These are phyloP conservation scores for Sarcoramphus papa DNA, from an alignment of 2,797 vertebrate genomes.

Conservation along the genomic window DNA sequence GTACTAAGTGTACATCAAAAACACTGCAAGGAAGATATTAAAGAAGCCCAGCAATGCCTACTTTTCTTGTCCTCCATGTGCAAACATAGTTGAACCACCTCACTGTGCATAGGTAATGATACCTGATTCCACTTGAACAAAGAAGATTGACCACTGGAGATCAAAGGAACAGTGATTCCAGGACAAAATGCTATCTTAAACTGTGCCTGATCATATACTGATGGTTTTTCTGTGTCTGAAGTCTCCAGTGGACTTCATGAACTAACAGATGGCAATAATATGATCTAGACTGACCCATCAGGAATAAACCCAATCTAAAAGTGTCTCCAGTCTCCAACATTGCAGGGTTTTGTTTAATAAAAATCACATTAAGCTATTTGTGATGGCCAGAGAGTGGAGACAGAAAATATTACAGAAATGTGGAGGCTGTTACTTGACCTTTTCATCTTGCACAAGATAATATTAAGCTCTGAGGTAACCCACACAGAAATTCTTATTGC, in stretches of 20 bases:
- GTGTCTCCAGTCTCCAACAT: background rate
- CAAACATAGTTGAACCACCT: background rate
- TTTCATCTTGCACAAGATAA: background rate
- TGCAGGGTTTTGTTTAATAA: conserved; percentile 15
- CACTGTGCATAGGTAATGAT: background rate
- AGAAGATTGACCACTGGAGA: background rate
- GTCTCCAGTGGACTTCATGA: background rate
- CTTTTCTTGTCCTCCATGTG: fast-evolving
- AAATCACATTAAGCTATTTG: conserved; percentile 3
- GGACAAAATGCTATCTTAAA: background rate
- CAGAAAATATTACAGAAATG: background rate
- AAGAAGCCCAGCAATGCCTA: background rate
- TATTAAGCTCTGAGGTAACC: background rate
- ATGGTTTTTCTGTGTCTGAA: background rate
- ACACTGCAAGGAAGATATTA: background rate
- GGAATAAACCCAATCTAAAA: conserved; percentile 16
- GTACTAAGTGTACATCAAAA: background rate
- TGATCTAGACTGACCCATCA: background rate
- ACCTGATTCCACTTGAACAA: background rate
- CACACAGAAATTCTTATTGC: background rate
- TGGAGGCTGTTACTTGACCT: background rate
- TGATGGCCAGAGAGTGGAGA: background rate
- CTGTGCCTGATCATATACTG: background rate
- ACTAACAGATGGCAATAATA: conserved; percentile 15
- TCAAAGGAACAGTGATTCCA: background rate